Base-by-base conservation (phyloP, 2,888 invertebrate species). In the Spilosoma lubricipeda region DNA sequence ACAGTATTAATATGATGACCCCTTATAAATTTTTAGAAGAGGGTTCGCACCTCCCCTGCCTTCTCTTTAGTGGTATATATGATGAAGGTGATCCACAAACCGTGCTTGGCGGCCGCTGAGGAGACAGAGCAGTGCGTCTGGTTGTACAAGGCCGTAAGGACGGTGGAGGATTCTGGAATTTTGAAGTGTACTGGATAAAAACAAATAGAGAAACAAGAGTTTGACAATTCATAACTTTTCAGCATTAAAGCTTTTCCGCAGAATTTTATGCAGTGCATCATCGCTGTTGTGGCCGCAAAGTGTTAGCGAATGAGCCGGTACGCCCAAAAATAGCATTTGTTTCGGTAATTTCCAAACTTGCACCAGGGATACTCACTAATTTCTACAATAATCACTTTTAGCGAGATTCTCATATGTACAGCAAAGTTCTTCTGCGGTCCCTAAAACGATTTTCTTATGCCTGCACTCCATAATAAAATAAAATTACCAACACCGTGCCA, bases 401-500 rank as follows among this genome's bases (percentile, higher is more conserved):
- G 8, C n/a, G 63, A 30, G 63, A 8, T 63, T 30, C 30, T 18
- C 8, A 30, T 30, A 63, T 30, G 18, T 30, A 63, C 30, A 30
- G 63, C 63, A 63, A 63, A 30, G 30, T 30, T 30, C 63, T 63
- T 63, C 30, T 18, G 63, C 30, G 27, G 27, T 23, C 59, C 15
- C 27, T 18, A 15, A 59, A 27, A 59, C 15, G n/a, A 27, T 59
- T 27, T 59, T 59, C 52, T 9, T n/a, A n/a, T 23, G 11, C 52
- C 52, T n/a, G 27, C 27, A 27, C 63, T 23, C 65, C 23, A 39
- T n/a, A 8, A 66, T 13, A n/a, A 23, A 66, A 39, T n/a, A 66
- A 36, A 23, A n/a, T n/a, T 33, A 11, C 39, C 39, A 39, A 66
- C 65, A 39, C 65, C 33, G 23, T 48, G 82, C 81, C 78, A 85